Evolutionary conservation across 2,797 vertebrate genomes (phyloP).

Genomic region (Notolabrus celidotus): DNA sequence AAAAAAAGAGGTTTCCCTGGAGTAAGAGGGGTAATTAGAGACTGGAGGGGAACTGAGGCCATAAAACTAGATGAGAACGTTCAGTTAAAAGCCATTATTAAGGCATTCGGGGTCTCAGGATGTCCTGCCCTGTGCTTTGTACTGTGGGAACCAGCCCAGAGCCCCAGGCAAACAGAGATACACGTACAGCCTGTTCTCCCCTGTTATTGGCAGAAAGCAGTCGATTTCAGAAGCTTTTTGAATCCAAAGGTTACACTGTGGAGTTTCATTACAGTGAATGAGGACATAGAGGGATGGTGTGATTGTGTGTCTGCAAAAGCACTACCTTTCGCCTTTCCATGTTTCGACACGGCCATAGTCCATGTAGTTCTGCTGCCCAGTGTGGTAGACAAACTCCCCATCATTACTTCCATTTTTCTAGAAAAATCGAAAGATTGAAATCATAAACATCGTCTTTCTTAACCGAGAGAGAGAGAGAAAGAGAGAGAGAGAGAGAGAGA

Average conservation of each 20-base stretch:
- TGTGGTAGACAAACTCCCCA: conserved; percentile 85
- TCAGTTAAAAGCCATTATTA: conserved; percentile 26
- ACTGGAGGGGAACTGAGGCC: conserved; percentile 1
- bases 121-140: conserved; percentile 21
- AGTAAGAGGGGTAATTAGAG: conserved; percentile 29
- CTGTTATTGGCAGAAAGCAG: conserved; percentile 22
- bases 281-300: conserved; percentile 28
- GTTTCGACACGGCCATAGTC: conserved; percentile 83
- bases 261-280: conserved; percentile 33
- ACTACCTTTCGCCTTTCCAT: conserved; percentile 85
- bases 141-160: conserved; percentile 15
- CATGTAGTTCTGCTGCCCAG: conserved; percentile 83
- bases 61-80: conserved; percentile 29
- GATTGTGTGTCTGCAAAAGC: neutral
- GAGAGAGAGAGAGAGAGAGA: too few species aligned
- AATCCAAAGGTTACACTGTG: conserved; percentile 21
- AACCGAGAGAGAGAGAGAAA: too few species aligned
- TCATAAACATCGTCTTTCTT: conserved; percentile 8
- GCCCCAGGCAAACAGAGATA: conserved; percentile 9
- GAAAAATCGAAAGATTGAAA: conserved; percentile 36
- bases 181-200: neutral
- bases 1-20: conserved; percentile 16
- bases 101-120: conserved; percentile 19
- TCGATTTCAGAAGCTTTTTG: conserved; percentile 25
- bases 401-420: conserved; percentile 83